phyloP scores from a whole-genome alignment of 2,113 vertebrate genomes.

The Podocnemis expansa region DNA sequence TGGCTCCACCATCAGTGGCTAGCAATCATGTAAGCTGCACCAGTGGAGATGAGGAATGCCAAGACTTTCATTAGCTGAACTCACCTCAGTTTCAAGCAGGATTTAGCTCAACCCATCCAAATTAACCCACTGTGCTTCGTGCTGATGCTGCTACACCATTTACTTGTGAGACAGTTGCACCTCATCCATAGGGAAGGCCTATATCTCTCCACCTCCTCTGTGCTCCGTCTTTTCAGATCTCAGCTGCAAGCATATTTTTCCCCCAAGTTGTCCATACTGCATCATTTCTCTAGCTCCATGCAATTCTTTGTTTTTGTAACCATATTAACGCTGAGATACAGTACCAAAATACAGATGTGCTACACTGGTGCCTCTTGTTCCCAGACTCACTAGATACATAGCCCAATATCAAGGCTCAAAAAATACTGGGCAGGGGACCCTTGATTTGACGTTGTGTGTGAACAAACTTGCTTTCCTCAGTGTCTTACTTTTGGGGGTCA shows the following conservation, averaged over 20 bases:
- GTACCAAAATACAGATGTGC: not conserved
- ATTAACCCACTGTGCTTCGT: not conserved
- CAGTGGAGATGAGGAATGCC: not conserved
- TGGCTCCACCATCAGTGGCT: not conserved
- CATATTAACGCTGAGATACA: not conserved
- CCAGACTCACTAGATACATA: not conserved
- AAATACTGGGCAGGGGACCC: no score
- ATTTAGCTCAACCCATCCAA: not conserved
- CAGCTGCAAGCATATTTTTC: not conserved
- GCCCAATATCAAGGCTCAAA: fast-evolving
- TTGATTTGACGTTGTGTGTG: not conserved
- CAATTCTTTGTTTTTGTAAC: not conserved
- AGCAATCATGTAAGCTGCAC: not conserved
- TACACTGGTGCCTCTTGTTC: not conserved
- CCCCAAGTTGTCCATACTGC: not conserved
- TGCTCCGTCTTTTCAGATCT: not conserved
- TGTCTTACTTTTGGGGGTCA: not conserved
- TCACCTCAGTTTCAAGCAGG: not conserved
- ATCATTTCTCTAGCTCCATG: not conserved
- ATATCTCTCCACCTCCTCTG: not conserved
- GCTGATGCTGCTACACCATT: not conserved
- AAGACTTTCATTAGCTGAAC: not conserved
- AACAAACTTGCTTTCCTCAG: fast-evolving
- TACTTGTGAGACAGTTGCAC: not conserved
- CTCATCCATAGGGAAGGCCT: not conserved